These are phyloP conservation scores for Petrolisthes manimaculis DNA, from an alignment of 2,888 invertebrate genomes.

Conservation along the genomic window DNA sequence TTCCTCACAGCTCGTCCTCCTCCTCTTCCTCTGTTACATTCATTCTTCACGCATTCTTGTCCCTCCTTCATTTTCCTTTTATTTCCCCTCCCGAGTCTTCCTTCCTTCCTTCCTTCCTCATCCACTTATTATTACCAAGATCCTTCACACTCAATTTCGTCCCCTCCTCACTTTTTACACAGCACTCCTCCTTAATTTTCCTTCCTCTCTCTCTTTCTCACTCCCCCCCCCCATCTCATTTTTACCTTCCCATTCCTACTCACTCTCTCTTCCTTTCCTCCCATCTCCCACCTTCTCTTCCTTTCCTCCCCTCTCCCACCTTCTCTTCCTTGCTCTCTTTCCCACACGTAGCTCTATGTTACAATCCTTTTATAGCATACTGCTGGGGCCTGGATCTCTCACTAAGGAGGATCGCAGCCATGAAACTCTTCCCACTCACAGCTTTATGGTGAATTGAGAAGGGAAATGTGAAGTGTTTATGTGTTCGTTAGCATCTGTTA, in stretches of 20 bases:
- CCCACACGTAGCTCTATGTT: neutral
- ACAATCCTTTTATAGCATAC: too few species aligned
- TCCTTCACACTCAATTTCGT: neutral
- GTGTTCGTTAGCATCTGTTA: too few species aligned
- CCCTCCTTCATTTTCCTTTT: neutral
- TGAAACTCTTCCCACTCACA: too few species aligned
- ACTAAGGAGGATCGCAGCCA: too few species aligned
- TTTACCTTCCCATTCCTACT: too few species aligned
- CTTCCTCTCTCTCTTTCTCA: neutral
- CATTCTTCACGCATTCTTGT: neutral
- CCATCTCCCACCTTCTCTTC: neutral
- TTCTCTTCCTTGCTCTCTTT: neutral
- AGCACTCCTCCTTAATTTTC: neutral
- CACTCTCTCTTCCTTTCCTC: neutral
- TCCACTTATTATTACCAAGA: neutral
- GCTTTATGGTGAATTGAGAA: too few species aligned
- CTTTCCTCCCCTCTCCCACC: neutral
- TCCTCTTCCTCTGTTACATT: neutral
- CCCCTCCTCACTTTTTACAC: neutral
- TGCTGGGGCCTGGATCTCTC: too few species aligned
- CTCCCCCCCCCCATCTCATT: neutral
- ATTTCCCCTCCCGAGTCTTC: neutral
- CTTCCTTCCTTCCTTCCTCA: neutral
- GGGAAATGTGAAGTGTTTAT: too few species aligned
- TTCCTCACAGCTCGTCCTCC: neutral